Conservation (phyloP, 2,113 vertebrate genomes). For the Machaerirhynchus nigripectus region DNA sequence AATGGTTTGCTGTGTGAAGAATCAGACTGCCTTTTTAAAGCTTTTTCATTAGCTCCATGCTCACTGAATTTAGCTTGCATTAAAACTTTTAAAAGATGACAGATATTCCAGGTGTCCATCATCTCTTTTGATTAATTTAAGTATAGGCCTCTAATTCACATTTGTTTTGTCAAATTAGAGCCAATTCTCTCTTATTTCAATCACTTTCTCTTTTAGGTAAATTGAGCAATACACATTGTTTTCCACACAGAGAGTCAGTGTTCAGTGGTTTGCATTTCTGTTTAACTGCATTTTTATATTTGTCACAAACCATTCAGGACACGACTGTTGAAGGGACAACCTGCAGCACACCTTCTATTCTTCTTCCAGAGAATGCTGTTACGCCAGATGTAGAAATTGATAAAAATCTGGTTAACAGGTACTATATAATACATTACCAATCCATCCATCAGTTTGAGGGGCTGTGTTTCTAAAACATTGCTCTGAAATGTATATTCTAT, state of each 20-base stretch:
- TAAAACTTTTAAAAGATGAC: background rate
- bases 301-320: constrained; percentile 68
- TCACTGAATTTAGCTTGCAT: background rate
- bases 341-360: constrained; percentile 79
- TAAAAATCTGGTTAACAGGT: constrained; percentile 72
- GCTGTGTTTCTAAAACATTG: background rate
- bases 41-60: background rate
- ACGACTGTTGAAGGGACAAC: constrained; percentile 63
- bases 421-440: background rate
- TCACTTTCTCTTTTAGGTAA: background rate
- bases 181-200: background rate
- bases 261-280: background rate
- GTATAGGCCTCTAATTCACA: background rate
- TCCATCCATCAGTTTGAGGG: background rate
- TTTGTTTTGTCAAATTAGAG: background rate
- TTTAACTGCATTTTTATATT: constrained; percentile 44
- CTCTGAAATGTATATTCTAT: background rate
- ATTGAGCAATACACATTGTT: background rate
- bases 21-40: background rate
- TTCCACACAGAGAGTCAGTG: background rate
- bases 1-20: background rate
- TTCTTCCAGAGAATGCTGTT: constrained; percentile 82
- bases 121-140: background rate
- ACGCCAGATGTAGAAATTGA: constrained; percentile 70
- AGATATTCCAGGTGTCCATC: background rate